Conservation (phyloP, 1,140 invertebrate genomes). For the Dendrolimus punctatus region DNA sequence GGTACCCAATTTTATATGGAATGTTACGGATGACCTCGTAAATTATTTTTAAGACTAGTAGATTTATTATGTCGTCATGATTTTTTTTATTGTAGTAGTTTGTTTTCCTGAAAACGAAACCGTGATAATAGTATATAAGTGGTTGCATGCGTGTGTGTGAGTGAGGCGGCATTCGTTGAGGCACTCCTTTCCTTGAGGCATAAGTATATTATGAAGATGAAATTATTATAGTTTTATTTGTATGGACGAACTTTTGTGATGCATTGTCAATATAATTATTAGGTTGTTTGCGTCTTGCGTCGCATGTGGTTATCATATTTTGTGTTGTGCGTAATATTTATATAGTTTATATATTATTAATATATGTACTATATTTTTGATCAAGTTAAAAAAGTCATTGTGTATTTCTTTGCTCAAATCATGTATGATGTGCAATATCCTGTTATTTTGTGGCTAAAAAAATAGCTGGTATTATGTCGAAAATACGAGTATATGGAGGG, state of each 20-base stretch:
- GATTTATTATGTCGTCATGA: slow-evolving; percentile 44
- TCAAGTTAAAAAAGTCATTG: too few species aligned
- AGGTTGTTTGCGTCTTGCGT: slow-evolving; percentile 28
- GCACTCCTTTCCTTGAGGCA: slow-evolving; percentile 57
- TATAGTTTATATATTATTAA: not conserved
- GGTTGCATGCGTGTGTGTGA: slow-evolving; percentile 48
- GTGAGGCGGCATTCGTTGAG: slow-evolving; percentile 46
- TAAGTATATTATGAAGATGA: slow-evolving; percentile 24
- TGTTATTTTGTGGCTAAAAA: too few species aligned
- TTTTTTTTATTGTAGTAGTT: slow-evolving; percentile 44
- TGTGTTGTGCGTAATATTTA: slow-evolving; percentile 17
- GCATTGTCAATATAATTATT: slow-evolving; percentile 34
- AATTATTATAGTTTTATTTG: slow-evolving; percentile 20
- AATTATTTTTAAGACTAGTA: slow-evolving; percentile 64
- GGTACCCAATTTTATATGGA: slow-evolving; percentile 35
- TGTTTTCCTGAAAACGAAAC: slow-evolving; percentile 51
- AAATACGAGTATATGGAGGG: too few species aligned
- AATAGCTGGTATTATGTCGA: too few species aligned
- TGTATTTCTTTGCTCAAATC: too few species aligned
- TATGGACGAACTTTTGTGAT: slow-evolving; percentile 33
- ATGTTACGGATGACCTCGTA: slow-evolving; percentile 49
- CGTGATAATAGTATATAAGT: slow-evolving; percentile 65
- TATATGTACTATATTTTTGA: too few species aligned
- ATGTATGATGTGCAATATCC: too few species aligned
- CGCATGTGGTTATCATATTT: slow-evolving; percentile 35